Evolutionary conservation across 2,797 vertebrate genomes (phyloP), one percentile per base, ranked within the genome.

Genomic region (Hafferia zeledoni): DNA sequence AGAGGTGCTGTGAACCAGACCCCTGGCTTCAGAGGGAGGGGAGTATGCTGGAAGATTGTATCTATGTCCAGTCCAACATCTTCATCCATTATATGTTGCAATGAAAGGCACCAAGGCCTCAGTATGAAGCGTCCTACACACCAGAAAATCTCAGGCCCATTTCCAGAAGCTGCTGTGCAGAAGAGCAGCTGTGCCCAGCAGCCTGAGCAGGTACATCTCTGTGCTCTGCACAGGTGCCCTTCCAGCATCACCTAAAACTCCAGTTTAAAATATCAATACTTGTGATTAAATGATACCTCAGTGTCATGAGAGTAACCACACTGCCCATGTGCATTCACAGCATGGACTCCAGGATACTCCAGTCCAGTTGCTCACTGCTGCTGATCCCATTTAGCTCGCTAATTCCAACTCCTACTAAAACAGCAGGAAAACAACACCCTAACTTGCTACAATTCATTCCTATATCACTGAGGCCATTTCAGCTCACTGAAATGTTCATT

Each of bases 371-470:
- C 46, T 82, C 49, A 47, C 28, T 76, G 69, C 56, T 87, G 74
- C 53, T 78, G 89, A 89, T 95, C 52, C 81, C 90, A 53, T 61
- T 86, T 79, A 91, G 81, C 71, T 65, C 47, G 64, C 59, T 90
- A 90, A 94, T 94, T 96, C 97, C 95, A 87, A 71, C 86, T 94
- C 64, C 87, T 84, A 82, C 69, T 78, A 92, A 95, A 95, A 92
- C 64, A 72, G 67, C 72, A 90, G 92, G 94, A 97, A 97, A 84
- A 97, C 95, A 97, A 96, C 96, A 94, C 92, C 94, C 82, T 93
- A 94, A 94, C 97, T 96, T 97, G 97, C 95, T 96, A 97, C 96
- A 96, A 97, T 97, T 98, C 97, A 97, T 96, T 98, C 97, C 97
- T 97, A 19, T 93, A 93, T 95, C 71, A 39, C 94, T 76, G 60